Conservation (phyloP, 2,888 invertebrate genomes). For the Alloscopus bannaensis region DNA sequence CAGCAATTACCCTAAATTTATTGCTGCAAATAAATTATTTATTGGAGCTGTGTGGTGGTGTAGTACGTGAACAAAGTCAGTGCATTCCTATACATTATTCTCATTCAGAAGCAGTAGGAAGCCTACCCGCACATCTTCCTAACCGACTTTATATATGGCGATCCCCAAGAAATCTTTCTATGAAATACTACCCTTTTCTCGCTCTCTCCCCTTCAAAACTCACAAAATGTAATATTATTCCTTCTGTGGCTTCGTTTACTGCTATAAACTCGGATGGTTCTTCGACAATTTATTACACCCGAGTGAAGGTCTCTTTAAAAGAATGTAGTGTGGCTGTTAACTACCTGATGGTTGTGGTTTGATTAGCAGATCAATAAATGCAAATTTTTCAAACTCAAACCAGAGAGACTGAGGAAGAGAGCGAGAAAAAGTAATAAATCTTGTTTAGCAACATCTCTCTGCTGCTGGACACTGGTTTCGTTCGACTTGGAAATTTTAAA, state of each 20-base stretch:
- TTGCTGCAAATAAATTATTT: constrained; percentile 66
- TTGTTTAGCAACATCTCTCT: constrained; percentile 21
- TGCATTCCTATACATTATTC: constrained; percentile 4
- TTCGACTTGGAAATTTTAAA: constrained; percentile 24
- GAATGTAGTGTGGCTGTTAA: constrained; percentile 6
- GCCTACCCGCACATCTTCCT: constrained; percentile 5
- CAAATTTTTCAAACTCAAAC: constrained; percentile 28
- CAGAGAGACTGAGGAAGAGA: too few species aligned
- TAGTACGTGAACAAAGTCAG: too few species aligned
- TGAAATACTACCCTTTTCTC: too few species aligned
- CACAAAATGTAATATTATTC: too few species aligned
- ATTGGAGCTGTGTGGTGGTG: constrained; percentile 47
- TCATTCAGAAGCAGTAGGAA: constrained; percentile 37
- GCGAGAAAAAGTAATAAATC: constrained; percentile 47
- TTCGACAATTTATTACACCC: constrained; percentile 44
- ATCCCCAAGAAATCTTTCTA: neutral
- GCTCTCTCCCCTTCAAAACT: constrained; percentile 21
- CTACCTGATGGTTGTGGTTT: constrained; percentile 44
- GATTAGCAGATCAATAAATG: constrained; percentile 53
- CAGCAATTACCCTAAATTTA: constrained; percentile 60
- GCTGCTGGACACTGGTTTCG: neutral
- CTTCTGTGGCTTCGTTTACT: too few species aligned
- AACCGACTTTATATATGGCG: neutral
- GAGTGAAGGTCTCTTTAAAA: constrained; percentile 2
- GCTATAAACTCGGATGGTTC: too few species aligned